Evolutionary conservation across 2,888 invertebrate species (phyloP).

Genomic region (Pheosia tremula): DNA sequence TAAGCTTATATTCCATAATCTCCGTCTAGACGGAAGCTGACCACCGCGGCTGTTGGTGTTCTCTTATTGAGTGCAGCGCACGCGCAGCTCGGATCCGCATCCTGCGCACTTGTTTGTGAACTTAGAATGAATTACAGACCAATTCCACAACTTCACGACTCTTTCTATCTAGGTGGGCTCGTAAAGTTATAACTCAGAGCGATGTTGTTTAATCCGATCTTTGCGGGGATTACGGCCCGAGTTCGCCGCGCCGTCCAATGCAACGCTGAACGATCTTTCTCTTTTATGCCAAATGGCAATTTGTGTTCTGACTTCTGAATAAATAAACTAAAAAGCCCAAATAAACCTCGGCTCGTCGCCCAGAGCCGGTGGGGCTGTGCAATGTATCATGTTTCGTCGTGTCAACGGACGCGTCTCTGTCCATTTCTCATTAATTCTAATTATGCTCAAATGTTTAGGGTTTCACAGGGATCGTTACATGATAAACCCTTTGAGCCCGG

Average conservation of each 20-base stretch:
- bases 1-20: slow-evolving; percentile 74
- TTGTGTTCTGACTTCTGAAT: not conserved
- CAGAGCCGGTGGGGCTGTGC: slow-evolving; percentile 38
- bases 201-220: slow-evolving; percentile 1
- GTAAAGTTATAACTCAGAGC: slow-evolving; percentile 21
- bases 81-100: slow-evolving; percentile 52
- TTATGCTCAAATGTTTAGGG: slow-evolving; percentile 64
- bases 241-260: slow-evolving; percentile 11
- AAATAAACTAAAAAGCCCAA: slow-evolving; percentile 24
- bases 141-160: slow-evolving; percentile 60
- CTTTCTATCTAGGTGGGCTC: slow-evolving; percentile 54
- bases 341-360: slow-evolving; percentile 34
- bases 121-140: slow-evolving; percentile 58
- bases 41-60: slow-evolving; percentile 51
- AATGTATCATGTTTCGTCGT: slow-evolving; percentile 62
- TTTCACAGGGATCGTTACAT: slow-evolving; percentile 53
- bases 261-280: slow-evolving; percentile 13
- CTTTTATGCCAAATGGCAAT: slow-evolving; percentile 9
- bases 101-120: slow-evolving; percentile 60
- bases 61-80: slow-evolving; percentile 54
- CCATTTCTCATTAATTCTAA: slow-evolving; percentile 74
- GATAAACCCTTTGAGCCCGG: slow-evolving; percentile 50
- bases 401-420: slow-evolving; percentile 65
- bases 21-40: slow-evolving; percentile 80
- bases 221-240: not conserved